Conservation (phyloP, 2,797 vertebrate genomes). For the Dryobates pubescens region DNA sequence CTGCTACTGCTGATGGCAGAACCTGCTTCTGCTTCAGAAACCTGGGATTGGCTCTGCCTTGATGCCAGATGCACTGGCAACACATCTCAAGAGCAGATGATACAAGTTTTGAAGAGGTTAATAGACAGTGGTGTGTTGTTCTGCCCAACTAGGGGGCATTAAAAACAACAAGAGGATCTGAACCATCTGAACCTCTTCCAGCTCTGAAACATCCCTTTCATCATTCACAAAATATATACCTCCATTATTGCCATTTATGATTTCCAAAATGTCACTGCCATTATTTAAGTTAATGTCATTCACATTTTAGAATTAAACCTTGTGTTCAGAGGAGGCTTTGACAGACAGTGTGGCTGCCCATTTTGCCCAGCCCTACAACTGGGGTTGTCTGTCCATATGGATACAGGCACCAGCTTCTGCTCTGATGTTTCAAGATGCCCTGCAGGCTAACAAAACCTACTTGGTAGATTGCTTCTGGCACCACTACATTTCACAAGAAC, state of each 20-base stretch:
- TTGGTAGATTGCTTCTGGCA: background rate
- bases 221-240: background rate
- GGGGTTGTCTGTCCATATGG: accelerated
- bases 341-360: accelerated
- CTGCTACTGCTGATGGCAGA: background rate
- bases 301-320: background rate
- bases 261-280: background rate
- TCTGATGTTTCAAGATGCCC: background rate
- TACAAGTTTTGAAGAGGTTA: background rate
- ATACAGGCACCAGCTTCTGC: background rate
- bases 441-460: background rate
- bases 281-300: background rate
- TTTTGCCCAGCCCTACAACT: accelerated
- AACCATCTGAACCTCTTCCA: background rate
- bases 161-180: background rate
- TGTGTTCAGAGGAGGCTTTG: accelerated
- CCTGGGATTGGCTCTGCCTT: background rate
- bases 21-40: background rate
- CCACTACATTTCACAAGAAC: background rate
- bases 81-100: background rate
- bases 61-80: background rate
- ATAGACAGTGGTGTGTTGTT: background rate
- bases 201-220: background rate
- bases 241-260: background rate
- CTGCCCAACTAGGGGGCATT: background rate